phyloP scores from a whole-genome alignment of 1,140 invertebrate genomes.

The Hylaeus volcanicus region DNA sequence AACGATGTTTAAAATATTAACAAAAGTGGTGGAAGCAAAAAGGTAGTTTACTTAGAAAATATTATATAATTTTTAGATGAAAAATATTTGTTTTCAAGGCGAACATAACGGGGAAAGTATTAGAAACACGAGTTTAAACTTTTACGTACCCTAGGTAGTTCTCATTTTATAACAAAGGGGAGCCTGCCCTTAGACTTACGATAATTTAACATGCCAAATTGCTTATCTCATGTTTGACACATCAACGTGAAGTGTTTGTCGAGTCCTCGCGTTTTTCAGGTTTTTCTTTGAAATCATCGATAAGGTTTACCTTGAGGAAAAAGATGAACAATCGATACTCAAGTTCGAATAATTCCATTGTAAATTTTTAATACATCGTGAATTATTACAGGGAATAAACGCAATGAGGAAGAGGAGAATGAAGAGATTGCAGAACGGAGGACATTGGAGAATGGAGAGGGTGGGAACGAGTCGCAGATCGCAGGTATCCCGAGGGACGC shows the following conservation, averaged over 20 bases:
- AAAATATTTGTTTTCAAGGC: background rate
- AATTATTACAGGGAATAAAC: background rate
- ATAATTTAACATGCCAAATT: constrained; percentile 27
- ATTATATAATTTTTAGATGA: no score
- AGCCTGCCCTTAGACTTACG: constrained; percentile 3
- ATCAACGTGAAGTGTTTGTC: constrained; percentile 6
- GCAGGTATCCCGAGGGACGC: no score
- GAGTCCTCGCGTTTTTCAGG: background rate
- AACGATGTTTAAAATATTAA: background rate
- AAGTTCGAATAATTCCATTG: background rate
- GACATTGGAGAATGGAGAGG: background rate
- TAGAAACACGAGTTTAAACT: background rate
- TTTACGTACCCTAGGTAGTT: constrained; percentile 11
- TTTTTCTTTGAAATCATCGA: constrained; percentile 7
- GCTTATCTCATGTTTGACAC: constrained; percentile 24
- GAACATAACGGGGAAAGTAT: background rate
- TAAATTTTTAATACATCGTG: background rate
- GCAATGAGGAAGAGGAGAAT: background rate
- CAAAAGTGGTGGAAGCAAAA: background rate
- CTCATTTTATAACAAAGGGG: constrained; percentile 29
- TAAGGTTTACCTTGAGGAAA: background rate
- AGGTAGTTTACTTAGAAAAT: background rate
- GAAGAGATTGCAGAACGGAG: background rate
- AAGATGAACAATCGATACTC: background rate
- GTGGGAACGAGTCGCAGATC: background rate